These are phyloP conservation scores for Tolmerus cingulatus DNA, from an alignment of 2,888 invertebrate species.

Conservation along the genomic window DNA sequence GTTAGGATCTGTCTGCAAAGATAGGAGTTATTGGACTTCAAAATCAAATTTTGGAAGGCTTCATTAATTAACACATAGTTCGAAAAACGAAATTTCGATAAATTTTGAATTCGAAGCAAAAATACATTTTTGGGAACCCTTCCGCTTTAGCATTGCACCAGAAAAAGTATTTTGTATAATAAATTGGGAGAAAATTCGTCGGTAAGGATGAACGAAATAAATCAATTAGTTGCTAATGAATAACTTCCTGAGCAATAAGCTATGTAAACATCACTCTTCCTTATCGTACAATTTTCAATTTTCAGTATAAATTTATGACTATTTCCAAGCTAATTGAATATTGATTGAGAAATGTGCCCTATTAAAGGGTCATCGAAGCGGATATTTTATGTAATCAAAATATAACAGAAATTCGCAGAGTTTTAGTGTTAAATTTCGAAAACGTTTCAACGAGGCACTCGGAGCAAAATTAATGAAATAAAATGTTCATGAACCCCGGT, in stretches of 20 bases:
- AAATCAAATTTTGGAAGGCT: too few relatives aligned
- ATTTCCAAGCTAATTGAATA: background rate
- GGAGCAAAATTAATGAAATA: conserved; percentile 22
- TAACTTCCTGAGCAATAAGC: background rate
- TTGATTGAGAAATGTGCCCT: background rate
- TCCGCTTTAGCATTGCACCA: background rate
- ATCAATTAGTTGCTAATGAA: background rate
- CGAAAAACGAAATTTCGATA: too few relatives aligned
- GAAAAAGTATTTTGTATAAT: background rate
- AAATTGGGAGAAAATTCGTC: background rate
- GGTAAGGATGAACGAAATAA: background rate
- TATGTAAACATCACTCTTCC: background rate
- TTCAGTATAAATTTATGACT: background rate
- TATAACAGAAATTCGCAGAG: background rate
- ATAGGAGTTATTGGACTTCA: too few relatives aligned
- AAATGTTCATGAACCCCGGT: conserved; percentile 3
- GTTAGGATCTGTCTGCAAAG: too few relatives aligned
- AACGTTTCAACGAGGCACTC: background rate
- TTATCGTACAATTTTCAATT: background rate
- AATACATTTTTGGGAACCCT: background rate
- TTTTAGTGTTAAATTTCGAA: background rate
- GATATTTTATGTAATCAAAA: background rate
- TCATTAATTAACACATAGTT: too few relatives aligned
- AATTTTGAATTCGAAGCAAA: too few relatives aligned
- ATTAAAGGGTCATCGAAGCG: background rate